Evolutionary conservation across 2,113 vertebrate genomes (phyloP), one percentile per base, ranked within the genome.

Genomic region (Epinephelus cyanopodus): DNA sequence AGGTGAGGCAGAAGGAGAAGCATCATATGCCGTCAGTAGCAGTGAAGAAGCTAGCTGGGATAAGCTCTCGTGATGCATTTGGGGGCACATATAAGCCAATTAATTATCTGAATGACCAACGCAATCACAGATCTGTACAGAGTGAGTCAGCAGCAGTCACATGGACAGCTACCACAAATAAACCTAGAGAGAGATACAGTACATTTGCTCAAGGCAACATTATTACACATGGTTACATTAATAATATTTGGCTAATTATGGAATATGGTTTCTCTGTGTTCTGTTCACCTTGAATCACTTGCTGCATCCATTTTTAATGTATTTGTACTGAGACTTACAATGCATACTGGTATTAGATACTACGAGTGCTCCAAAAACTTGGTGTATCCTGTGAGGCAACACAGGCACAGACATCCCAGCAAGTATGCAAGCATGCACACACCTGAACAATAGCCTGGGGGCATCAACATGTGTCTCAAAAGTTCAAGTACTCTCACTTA

Each of bases 41-140:
- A 7, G 33, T 54, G 23, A 60, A 54, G 54, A 61, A 7, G 65
- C 9, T 2, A 60, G 63, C 45, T 25, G 77, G 84, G 78, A 89
- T 87, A 77, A 87, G 52, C 23, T 54, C 14, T 53, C 54, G 12
- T 87, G 88, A 87, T 77, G 77, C 79, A 85, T 60, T 10, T 14
- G 37, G n/a, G 62, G 60, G 52, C 74, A 45, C 39, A 75, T 63
- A 70, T 88, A 87, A 84, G 66, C 84, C 63, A 53, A 42, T 76
- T 76, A 78, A 85, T 77, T 62, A 89, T 81, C 73, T 75, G 66
- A 74, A 71, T 68, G 71, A 82, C 21, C 15, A 18, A 77, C 53
- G 4, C 42, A 50, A 72, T 77, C 68, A 81, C 66, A 86, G 70
- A 70, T 70, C 4, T 71, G 60, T 39, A 50, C 27, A 15, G 27